These are phyloP conservation scores for Cavia porcellus DNA, from an alignment of 2,113 vertebrate genomes.

Conservation along the genomic window DNA sequence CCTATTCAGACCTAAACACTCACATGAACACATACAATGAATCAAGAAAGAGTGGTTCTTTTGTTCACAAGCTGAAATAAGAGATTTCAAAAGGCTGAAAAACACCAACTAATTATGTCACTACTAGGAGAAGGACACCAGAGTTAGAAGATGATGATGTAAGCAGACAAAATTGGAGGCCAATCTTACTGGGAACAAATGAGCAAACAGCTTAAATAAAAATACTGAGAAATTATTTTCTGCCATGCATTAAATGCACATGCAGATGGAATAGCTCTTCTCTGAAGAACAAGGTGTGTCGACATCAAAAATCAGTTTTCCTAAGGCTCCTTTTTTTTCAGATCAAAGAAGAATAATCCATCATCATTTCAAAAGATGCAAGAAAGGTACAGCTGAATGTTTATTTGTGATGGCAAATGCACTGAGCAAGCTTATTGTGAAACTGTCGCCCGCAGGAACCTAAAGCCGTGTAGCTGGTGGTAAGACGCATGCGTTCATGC, in stretches of 20 bases:
- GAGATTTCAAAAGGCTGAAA: not conserved
- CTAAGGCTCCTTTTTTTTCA: not conserved
- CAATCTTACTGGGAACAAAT: not conserved
- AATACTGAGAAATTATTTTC: not conserved
- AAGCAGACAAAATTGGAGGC: not conserved
- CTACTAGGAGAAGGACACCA: not conserved
- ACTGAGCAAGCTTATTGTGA: not conserved
- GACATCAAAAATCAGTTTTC: not conserved
- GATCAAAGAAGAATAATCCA: not conserved
- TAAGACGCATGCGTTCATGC: not conserved
- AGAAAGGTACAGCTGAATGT: not conserved
- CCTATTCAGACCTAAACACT: not conserved
- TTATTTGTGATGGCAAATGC: slow-evolving; percentile 2
- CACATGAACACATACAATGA: not conserved
- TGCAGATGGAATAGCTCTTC: not conserved
- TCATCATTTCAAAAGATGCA: not conserved
- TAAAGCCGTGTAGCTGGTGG: not conserved
- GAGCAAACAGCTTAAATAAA: not conserved
- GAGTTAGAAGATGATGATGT: not conserved
- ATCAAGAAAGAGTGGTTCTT: not conserved
- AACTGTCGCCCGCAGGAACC: not conserved
- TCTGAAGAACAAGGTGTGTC: not conserved
- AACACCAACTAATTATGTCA: not conserved
- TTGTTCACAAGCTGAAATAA: not conserved
- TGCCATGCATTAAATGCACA: too few species aligned